Conservation (phyloP, 2,113 vertebrate species). For the Myiozetetes cayanensis region DNA sequence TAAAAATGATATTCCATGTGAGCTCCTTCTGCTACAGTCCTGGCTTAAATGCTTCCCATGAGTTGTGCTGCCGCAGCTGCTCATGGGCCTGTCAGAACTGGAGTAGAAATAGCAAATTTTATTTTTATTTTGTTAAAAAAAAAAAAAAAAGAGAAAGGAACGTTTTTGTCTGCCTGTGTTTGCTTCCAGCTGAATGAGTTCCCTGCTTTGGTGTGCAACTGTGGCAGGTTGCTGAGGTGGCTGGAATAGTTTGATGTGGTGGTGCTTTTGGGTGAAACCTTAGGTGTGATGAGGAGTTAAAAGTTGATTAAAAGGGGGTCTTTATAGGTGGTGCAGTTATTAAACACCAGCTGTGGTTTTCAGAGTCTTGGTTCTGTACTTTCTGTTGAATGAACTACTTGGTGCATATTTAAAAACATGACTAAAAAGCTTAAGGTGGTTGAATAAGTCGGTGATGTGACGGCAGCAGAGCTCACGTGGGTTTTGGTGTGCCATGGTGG, state of each 20-base stretch:
- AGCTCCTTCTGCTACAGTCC: background rate
- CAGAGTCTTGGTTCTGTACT: background rate
- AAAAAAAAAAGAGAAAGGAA: no score
- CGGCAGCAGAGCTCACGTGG: rapidly evolving
- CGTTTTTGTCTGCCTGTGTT: background rate
- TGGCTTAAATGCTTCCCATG: background rate
- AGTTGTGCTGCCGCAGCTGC: background rate
- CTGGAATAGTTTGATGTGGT: background rate
- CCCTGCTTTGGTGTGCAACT: background rate
- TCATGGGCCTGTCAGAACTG: background rate
- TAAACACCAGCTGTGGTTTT: background rate
- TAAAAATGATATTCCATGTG: background rate
- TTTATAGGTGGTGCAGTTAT: background rate
- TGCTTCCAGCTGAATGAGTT: background rate
- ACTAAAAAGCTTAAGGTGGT: background rate
- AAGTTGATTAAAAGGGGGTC: background rate
- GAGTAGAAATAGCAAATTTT: background rate
- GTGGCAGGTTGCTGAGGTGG: background rate
- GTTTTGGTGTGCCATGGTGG: background rate
- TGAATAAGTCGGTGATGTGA: background rate
- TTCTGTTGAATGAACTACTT: background rate
- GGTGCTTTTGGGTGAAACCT: background rate
- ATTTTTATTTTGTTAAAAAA: background rate
- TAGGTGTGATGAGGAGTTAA: background rate
- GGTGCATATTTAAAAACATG: background rate